Percentiles rank a stretch among this genome's conserved stretches.
Evolutionary conservation across 2,888 invertebrate genomes (phyloP).

Genomic region (Apomyelois bistriatella): DNA sequence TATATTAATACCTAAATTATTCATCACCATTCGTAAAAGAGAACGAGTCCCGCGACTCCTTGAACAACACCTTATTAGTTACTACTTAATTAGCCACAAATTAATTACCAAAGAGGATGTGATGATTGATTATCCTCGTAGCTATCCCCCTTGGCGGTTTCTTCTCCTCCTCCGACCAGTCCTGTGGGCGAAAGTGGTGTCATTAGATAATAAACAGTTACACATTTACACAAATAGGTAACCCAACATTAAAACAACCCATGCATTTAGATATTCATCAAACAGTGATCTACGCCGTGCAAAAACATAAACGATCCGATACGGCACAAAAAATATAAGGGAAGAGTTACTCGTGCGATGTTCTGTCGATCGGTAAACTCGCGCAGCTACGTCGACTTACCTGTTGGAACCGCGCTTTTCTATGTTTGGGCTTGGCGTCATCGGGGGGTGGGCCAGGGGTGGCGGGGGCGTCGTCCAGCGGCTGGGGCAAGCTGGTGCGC

Average conservation of each 20-base stretch:
- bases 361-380: background rate
- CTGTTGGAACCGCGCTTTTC: conserved; percentile 93
- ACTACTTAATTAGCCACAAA: background rate
- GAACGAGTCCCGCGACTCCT: no score
- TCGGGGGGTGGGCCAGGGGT: conserved; percentile 77
- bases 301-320: background rate
- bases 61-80: no score
- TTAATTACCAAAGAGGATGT: conserved; percentile 70
- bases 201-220: background rate
- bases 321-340: conserved; percentile 7
- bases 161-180: conserved; percentile 77
- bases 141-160: conserved; percentile 75
- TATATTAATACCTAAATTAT: no score
- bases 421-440: conserved; percentile 85
- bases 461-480: conserved; percentile 57
- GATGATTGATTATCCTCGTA: conserved; percentile 78
- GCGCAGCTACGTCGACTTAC: conserved; percentile 54
- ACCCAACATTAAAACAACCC: background rate
- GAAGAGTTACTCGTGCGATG: conserved; percentile 24
- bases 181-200: conserved; percentile 39
- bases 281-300: conserved; percentile 1
- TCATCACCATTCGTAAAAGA: no score
- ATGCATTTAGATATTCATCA: background rate
- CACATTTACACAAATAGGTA: background rate
- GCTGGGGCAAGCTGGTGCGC: conserved; percentile 66